phyloP scores from a whole-genome alignment of 2,888 invertebrate genomes.

The Heterodera filipjevi region DNA sequence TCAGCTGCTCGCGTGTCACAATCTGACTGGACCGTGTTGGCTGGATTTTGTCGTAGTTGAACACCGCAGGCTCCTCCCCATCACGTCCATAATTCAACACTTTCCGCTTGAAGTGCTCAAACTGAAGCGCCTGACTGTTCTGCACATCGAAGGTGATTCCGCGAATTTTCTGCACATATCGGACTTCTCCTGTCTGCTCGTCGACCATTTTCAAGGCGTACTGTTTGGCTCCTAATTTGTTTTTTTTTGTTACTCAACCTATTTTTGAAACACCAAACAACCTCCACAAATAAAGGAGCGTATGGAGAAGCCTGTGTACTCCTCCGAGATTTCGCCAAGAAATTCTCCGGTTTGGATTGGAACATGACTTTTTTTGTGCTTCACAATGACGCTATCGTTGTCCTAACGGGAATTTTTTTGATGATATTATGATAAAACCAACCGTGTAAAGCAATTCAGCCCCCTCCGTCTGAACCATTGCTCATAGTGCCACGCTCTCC shows the following conservation, averaged over 20 bases:
- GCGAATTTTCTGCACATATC: background rate
- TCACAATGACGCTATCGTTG: constrained; percentile 17
- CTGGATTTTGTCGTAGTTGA: background rate
- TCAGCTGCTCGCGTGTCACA: background rate
- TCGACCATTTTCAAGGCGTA: background rate
- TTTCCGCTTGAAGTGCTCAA: background rate
- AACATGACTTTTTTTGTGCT: background rate
- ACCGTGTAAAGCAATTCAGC: constrained; percentile 13
- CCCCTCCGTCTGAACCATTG: constrained; percentile 1
- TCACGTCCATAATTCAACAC: background rate
- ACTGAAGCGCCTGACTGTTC: constrained; percentile 10
- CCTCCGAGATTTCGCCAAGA: constrained; percentile 11
- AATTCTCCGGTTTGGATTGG: constrained; percentile 1
- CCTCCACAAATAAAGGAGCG: background rate
- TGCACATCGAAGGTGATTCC: constrained; percentile 7
- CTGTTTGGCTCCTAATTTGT: constrained; percentile 20
- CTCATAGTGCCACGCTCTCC: background rate
- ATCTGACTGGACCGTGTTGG: background rate
- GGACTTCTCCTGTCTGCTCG: background rate
- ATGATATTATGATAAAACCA: background rate
- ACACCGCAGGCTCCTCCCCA: background rate
- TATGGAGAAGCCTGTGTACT: background rate
- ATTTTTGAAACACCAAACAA: no score
- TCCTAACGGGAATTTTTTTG: background rate
- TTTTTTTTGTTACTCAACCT: background rate